Evolutionary conservation across 2,888 invertebrate genomes (phyloP), one percentile per base, ranked within the genome.

Genomic region (Aphrophora alni): DNA sequence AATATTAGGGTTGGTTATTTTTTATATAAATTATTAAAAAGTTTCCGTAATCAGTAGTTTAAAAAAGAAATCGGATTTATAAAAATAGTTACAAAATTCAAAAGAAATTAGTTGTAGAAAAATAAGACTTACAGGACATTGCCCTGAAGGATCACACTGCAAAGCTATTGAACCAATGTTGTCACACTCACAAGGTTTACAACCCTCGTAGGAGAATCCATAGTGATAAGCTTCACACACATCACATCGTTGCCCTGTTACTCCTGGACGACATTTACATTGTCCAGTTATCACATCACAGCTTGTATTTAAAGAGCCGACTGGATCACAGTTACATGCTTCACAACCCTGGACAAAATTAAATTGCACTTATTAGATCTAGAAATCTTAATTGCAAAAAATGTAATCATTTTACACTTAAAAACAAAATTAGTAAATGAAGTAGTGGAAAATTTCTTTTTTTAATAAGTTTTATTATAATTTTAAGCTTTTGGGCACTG

Each of bases 181-280:
- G 86, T 98, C 98, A 86, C 98, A 98, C 83, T 97, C 95, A 85
- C 98, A 98, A 75, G 93, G 91, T 82, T 92, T 91, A 87, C 97
- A 97, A 0, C 97, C 97, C 0, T 94, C 93, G 0, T 88, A 86
- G 0, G 96, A 94, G 89, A 96, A 97, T 24, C 96, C 97, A 87
- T 95, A 97, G 87, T 95, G 94, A 77, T 93, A 91, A 78, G 92
- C 90, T 82, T 88, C 87, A 86, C 92, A 90, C 7, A 88, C 87
- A 33, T 87, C 86, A 87, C 92, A 84, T 76, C 85, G 88, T 89
- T 88, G 92, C 89, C 97, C 97, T 21, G 95, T 94, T 14, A 98
- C 93, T 71, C 97, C 97, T 0, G 94, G 93, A 85, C 94, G 92
- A 88, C 98, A 98, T 86, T 93, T 91, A 87, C 99, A 99, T 88